These are phyloP conservation scores for Falco berigora DNA, from an alignment of 2,797 vertebrate genomes.

Conservation along the genomic window DNA sequence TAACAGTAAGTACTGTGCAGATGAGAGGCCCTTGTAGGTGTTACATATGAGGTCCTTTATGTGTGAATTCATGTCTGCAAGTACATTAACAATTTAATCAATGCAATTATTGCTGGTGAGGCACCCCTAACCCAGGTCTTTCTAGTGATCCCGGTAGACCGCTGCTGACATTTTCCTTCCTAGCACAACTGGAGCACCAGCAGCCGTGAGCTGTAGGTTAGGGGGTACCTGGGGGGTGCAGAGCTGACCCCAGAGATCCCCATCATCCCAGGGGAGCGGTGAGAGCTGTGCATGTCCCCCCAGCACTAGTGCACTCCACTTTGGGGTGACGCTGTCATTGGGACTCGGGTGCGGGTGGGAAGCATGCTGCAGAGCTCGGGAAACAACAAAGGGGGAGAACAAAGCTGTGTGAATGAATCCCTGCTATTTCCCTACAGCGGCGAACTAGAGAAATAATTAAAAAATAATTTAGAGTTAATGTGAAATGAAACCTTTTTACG, in stretches of 20 bases:
- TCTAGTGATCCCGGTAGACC: background rate
- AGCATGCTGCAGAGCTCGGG: background rate
- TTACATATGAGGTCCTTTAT: background rate
- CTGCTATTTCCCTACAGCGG: background rate
- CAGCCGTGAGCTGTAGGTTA: rapidly evolving
- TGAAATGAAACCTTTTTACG: background rate
- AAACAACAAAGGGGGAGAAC: background rate
- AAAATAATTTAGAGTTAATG: background rate
- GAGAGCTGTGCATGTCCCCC: no score
- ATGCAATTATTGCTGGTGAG: background rate
- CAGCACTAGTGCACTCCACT: no score
- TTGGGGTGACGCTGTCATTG: no score
- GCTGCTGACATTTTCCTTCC: background rate
- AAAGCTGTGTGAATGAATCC: background rate
- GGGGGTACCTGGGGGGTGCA: background rate
- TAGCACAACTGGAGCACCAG: background rate
- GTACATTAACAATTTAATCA: background rate
- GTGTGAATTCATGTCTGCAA: background rate
- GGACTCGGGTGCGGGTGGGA: rapidly evolving
- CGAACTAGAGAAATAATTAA: background rate
- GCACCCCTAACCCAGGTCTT: background rate
- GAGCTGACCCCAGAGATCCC: background rate
- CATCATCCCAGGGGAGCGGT: no score
- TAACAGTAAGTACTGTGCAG: background rate
- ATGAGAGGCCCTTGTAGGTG: background rate